Evolutionary conservation across 1,140 invertebrate species (phyloP).

Genomic region (Diabrotica virgifera): DNA sequence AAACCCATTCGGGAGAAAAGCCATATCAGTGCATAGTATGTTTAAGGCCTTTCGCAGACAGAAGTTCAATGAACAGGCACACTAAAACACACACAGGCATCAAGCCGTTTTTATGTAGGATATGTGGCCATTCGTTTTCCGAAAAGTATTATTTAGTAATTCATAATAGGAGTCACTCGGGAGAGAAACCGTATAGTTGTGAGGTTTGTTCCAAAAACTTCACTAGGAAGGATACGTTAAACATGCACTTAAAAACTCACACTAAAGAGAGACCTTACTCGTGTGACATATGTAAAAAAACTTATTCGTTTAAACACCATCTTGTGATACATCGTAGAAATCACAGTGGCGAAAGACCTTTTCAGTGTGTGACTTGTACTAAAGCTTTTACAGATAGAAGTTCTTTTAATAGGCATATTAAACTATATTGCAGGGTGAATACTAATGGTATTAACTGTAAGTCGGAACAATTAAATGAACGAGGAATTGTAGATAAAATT

Average conservation of each 20-base stretch:
- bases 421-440: background rate
- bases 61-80: constrained; percentile 37
- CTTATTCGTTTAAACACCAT: constrained; percentile 27
- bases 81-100: constrained; percentile 1
- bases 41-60: constrained; percentile 28
- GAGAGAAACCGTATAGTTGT: constrained; percentile 7
- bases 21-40: constrained; percentile 1
- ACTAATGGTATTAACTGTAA: background rate
- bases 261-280: constrained; percentile 21
- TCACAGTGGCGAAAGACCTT: constrained; percentile 59
- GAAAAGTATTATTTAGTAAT: background rate
- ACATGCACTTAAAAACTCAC: constrained; percentile 35
- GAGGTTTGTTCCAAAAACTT: constrained; percentile 11
- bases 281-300: constrained; percentile 25
- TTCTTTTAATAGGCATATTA: constrained; percentile 3
- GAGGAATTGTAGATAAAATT: too few species aligned
- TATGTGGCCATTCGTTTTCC: background rate
- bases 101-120: constrained; percentile 4
- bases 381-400: background rate
- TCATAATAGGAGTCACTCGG: constrained; percentile 1
- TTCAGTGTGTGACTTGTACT: constrained; percentile 54
- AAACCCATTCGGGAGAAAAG: constrained; percentile 1
- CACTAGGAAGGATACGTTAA: constrained; percentile 16
- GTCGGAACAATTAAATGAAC: too few species aligned
- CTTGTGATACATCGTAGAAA: constrained; percentile 25